Percentiles rank a stretch among this genome's conserved stretches.
Evolutionary conservation across 2,113 vertebrate species (phyloP).

Genomic region (Pelecanoides urinatrix): DNA sequence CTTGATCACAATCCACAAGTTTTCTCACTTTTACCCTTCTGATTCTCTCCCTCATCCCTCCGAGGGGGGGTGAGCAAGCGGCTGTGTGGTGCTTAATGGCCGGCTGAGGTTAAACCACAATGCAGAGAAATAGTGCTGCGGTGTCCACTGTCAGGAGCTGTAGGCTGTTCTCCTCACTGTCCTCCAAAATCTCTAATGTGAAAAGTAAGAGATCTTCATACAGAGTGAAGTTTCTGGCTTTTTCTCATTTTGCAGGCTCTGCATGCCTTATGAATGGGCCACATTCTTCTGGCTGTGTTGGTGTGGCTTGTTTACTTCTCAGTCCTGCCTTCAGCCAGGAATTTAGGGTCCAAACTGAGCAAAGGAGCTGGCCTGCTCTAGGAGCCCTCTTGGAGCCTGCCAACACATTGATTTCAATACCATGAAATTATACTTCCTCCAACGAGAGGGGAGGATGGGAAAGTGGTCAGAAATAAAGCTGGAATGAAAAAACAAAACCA

Average conservation of each 20-base stretch:
- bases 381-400: not conserved
- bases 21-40: too few species aligned
- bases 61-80: too few species aligned
- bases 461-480: conserved; percentile 6
- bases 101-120: too few species aligned
- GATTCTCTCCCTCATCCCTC: too few species aligned
- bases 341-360: not conserved
- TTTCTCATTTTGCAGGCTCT: not conserved
- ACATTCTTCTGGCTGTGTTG: not conserved
- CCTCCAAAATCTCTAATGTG: not conserved
- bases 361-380: not conserved
- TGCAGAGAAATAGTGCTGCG: not conserved
- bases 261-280: not conserved
- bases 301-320: not conserved
- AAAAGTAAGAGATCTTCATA: not conserved
- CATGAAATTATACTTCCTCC: conserved; percentile 16
- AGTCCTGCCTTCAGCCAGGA: not conserved
- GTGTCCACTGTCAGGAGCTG: not conserved
- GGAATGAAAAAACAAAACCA: not conserved
- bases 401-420: not conserved
- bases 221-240: not conserved
- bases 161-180: not conserved
- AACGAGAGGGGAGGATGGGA: not conserved
- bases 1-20: too few species aligned
- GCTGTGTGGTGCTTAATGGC: too few species aligned